These are phyloP conservation scores for Agrochola litura DNA, from an alignment of 2,888 invertebrate genomes.

Conservation along the genomic window DNA sequence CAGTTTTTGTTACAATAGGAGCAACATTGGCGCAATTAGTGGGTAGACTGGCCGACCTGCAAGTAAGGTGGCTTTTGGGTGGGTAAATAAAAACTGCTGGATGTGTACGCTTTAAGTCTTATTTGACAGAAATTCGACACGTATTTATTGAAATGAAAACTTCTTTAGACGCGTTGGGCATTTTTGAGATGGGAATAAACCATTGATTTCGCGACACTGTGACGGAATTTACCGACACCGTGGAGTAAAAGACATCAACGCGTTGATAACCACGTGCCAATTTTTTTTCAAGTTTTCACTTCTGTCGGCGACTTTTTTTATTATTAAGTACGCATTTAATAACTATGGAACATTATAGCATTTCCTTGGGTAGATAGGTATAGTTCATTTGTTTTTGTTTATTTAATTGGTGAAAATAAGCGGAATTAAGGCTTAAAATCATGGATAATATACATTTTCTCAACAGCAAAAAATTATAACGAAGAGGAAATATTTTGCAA, in stretches of 20 bases:
- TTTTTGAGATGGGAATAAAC: too few species aligned
- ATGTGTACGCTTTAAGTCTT: neutral
- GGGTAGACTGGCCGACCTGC: constrained; percentile 18
- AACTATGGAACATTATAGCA: neutral
- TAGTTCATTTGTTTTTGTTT: neutral
- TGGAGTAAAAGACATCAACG: too few species aligned
- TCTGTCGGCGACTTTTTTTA: too few species aligned
- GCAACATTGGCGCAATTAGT: constrained; percentile 48
- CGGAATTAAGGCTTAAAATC: neutral
- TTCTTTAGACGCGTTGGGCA: too few species aligned
- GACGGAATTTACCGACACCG: too few species aligned
- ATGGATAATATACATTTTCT: neutral
- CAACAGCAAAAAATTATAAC: neutral
- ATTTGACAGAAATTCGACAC: neutral
- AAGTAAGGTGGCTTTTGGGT: constrained; percentile 9
- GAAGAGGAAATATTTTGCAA: neutral
- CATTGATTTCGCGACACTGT: too few species aligned
- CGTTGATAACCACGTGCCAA: too few species aligned
- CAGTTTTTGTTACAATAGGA: constrained; percentile 58
- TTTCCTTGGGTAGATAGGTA: neutral
- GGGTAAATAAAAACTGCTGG: constrained; percentile 9
- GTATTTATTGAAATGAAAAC: neutral
- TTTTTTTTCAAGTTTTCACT: too few species aligned
- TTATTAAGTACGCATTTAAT: neutral
- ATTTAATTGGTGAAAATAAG: neutral